Percentiles rank a stretch among this genome's conserved stretches.
Conservation (phyloP, 2,797 vertebrate genomes). For the Urophycis tenuis region DNA sequence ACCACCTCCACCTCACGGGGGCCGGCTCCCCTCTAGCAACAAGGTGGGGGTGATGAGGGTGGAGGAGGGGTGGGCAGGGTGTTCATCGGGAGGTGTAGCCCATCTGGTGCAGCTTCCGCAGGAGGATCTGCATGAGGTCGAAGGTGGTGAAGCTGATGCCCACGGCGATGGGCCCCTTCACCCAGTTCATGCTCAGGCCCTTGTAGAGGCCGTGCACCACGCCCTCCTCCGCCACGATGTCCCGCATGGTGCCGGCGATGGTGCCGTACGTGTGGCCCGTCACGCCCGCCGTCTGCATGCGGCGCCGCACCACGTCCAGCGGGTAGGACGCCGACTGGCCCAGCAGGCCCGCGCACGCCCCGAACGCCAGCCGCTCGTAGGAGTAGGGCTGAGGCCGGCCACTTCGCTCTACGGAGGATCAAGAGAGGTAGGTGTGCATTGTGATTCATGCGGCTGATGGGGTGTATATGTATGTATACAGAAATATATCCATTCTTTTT, state of each 20-base stretch:
- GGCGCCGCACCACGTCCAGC: slow-evolving; percentile 91
- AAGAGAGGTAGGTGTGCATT: not conserved
- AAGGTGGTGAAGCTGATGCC: slow-evolving; percentile 98
- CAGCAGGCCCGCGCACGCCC: slow-evolving; percentile 89
- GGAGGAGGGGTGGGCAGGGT: not conserved
- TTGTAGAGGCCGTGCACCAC: slow-evolving; percentile 86
- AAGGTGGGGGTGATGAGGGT: no score
- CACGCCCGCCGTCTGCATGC: slow-evolving; percentile 95
- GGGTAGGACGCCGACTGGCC: slow-evolving; percentile 95
- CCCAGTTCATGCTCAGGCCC: slow-evolving; percentile 99
- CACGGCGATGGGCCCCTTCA: slow-evolving; percentile 93
- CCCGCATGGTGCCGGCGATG: slow-evolving; percentile 80
- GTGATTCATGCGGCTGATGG: no score
- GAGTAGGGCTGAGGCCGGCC: slow-evolving; percentile 79
- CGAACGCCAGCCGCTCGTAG: slow-evolving; percentile 83
- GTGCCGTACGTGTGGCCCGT: slow-evolving; percentile 80
- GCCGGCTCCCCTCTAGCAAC: not conserved
- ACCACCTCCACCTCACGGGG: not conserved
- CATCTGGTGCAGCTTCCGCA: slow-evolving; percentile 73
- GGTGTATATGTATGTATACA: no score
- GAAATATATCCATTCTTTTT: no score
- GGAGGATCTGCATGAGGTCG: slow-evolving; percentile 89
- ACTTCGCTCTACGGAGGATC: slow-evolving; percentile 69
- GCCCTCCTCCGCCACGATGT: slow-evolving; percentile 84
- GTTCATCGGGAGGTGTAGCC: slow-evolving; percentile 44